A percentile compares a stretch with the other conserved stretches of the same genome.
These are phyloP conservation scores for Pteropus rufus DNA, from an alignment of 2,797 vertebrate species.

Conservation along the genomic window DNA sequence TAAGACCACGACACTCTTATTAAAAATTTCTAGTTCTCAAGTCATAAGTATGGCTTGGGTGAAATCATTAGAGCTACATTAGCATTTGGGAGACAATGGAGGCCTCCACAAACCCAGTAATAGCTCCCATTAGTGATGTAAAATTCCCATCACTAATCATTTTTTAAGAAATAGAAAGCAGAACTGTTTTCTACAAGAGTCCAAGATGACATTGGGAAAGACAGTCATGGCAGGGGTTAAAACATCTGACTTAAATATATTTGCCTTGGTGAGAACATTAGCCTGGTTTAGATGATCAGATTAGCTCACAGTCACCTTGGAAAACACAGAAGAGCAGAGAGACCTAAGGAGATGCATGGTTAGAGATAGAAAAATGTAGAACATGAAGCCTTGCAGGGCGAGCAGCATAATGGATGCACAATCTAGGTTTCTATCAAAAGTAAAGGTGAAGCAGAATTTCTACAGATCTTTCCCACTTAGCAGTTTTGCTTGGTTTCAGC, in stretches of 20 bases:
- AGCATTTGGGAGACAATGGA: background rate
- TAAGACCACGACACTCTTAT: background rate
- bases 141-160: background rate
- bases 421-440: background rate
- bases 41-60: background rate
- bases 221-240: background rate
- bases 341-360: background rate
- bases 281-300: slow-evolving; percentile 60
- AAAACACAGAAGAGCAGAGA: background rate
- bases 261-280: slow-evolving; percentile 38
- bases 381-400: background rate
- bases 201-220: background rate
- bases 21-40: background rate
- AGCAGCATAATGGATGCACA: background rate
- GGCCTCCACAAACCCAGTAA: background rate
- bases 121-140: background rate
- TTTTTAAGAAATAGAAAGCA: slow-evolving; percentile 6
- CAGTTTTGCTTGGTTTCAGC: background rate
- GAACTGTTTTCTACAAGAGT: background rate
- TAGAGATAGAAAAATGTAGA: background rate
- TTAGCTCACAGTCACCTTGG: slow-evolving; percentile 66
- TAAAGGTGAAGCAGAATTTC: background rate
- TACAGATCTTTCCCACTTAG: background rate
- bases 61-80: background rate
- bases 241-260: background rate